Conservation (phyloP, 2,888 invertebrate species). For the Harpalus rufipes region DNA sequence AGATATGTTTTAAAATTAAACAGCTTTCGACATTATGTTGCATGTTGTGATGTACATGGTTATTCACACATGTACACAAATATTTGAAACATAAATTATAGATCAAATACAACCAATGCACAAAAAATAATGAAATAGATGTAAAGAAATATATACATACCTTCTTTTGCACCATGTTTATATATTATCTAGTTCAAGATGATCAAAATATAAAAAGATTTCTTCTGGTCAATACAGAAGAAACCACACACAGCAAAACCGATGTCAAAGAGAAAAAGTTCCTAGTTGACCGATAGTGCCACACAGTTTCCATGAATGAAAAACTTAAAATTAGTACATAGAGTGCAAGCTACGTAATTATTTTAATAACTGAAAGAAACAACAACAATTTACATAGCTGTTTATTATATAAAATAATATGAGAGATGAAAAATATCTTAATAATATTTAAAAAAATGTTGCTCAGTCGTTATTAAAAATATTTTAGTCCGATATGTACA, state of each 20-base stretch:
- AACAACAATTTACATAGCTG: too few relatives aligned
- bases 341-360: neutral
- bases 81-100: conserved; percentile 38
- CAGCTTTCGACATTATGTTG: conserved; percentile 30
- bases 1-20: too few relatives aligned
- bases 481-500: too few relatives aligned
- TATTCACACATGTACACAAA: conserved; percentile 57
- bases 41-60: conserved; percentile 5
- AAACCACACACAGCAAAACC: conserved; percentile 59
- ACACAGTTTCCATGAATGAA: neutral
- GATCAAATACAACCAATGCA: conserved; percentile 49
- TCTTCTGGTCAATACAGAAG: conserved; percentile 55
- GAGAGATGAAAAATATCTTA: too few relatives aligned
- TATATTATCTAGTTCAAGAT: conserved; percentile 68
- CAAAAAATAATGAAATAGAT: conserved; percentile 56
- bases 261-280: conserved; percentile 61
- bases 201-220: conserved; percentile 69
- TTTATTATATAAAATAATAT: too few relatives aligned
- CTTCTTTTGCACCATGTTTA: conserved; percentile 75
- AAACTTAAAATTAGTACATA: neutral
- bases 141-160: conserved; percentile 69
- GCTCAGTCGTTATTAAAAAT: too few relatives aligned
- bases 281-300: conserved; percentile 37
- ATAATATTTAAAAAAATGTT: too few relatives aligned
- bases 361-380: neutral